Base-by-base conservation (phyloP, 2,113 vertebrate species). In the Halichoeres trimaculatus region DNA sequence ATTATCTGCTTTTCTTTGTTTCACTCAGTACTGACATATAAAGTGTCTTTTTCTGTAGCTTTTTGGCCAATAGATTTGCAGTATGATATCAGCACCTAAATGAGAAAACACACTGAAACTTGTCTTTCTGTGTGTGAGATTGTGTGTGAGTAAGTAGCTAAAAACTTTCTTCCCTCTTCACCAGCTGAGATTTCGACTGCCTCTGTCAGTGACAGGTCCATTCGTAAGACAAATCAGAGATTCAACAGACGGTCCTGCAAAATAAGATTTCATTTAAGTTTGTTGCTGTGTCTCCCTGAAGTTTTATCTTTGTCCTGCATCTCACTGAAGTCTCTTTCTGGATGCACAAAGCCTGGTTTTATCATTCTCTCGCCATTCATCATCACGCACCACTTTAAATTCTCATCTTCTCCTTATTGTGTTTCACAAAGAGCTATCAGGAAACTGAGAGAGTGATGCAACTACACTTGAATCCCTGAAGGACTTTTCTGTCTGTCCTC, bases 191-290 rank as follows among this genome's bases (percentile, higher is more conserved):
- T 30, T 30, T 30, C 52, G 16, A 93, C 90, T 93, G 91, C 62
- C 75, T 93, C 90, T 77, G 93, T 91, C 88, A 84, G 85, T 86
- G 92, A 86, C 83, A 76, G 83, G 83, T 85, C 86, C 90, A n/a
- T 19, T 87, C 89, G 78, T 86, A 80, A 86, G 54, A 77, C 67
- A 67, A 23, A 30, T 83, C 83, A 84, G 78, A 78, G 83, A 84
- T 93, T 81, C 85, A 83, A 91, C 55, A 60, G 81, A 85, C 78
- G 34, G 50, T 54, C 16, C 76, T 84, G 70, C 86, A 85, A 78
- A 89, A 84, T 74, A 26, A 88, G 88, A 93, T 92, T 90, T 93
- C 76, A 91, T 65, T 86, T 85, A 82, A 60, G 86, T 80, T 84
- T 73, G 68, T 89, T 64, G 50, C 76, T 57, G 76, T 0, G 43